Conservation (phyloP, 2,888 invertebrate species). For the Autographa pulchrina region DNA sequence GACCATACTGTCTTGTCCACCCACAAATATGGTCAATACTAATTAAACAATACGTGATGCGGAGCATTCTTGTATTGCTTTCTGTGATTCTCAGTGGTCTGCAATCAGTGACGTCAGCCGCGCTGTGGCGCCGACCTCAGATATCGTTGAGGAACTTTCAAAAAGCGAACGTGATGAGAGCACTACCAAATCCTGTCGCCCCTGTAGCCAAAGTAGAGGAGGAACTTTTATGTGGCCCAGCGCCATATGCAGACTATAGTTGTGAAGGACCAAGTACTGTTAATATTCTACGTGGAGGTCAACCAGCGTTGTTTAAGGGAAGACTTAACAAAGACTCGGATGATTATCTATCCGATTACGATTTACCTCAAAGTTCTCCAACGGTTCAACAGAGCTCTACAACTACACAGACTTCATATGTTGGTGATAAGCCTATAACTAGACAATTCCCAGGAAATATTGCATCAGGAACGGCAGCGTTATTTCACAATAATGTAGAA, state of each 20-base stretch:
- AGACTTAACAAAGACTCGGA: too few species aligned
- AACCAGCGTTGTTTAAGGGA: too few species aligned
- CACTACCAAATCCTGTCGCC: not conserved
- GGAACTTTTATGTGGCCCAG: constrained; percentile 14
- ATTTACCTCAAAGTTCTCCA: too few species aligned
- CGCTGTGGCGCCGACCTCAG: constrained; percentile 17
- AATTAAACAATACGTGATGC: constrained; percentile 24
- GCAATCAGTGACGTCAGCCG: constrained; percentile 10
- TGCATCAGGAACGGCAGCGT: too few species aligned
- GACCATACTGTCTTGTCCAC: not conserved
- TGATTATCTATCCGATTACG: too few species aligned
- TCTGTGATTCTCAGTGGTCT: constrained; percentile 10
- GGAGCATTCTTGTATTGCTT: constrained; percentile 9
- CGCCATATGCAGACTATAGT: constrained; percentile 14
- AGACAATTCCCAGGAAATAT: too few species aligned
- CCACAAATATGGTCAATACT: constrained; percentile 5
- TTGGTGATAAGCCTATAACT: too few species aligned
- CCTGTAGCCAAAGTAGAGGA: not conserved
- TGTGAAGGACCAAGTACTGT: constrained; percentile 19
- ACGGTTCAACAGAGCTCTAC: too few species aligned
- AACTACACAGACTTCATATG: too few species aligned
- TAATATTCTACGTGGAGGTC: not conserved
- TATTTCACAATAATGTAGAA: too few species aligned
- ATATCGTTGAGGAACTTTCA: constrained; percentile 13
- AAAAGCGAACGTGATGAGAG: not conserved